phyloP scores from a whole-genome alignment of 1,140 invertebrate species.

The Neodiprion lecontei region DNA sequence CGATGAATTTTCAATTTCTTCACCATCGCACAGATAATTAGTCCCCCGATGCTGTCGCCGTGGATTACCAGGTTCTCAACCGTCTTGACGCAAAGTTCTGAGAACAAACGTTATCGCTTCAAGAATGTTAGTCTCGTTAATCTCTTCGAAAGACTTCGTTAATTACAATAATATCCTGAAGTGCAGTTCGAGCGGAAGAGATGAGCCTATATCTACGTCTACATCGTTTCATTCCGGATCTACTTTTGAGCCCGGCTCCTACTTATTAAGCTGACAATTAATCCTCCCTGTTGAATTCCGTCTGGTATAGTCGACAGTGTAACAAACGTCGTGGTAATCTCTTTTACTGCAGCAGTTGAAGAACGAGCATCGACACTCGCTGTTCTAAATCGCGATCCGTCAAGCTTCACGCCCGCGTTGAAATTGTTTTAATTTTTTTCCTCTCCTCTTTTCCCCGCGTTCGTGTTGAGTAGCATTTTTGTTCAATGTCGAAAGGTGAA shows the following conservation, averaged over 20 bases:
- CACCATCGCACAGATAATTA: no score
- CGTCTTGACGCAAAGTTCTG: not conserved
- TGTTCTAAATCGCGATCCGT: not conserved
- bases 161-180: conserved; percentile 8
- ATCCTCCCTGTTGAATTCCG: not conserved
- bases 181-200: not conserved
- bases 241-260: not conserved
- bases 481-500: not conserved
- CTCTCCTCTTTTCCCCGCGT: no score
- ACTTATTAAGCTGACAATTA: not conserved
- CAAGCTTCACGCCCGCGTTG: not conserved
- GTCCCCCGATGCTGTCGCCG: not conserved
- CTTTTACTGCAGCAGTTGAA: not conserved
- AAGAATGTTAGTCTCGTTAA: not conserved
- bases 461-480: no score
- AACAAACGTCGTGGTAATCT: not conserved
- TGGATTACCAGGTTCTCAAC: not conserved
- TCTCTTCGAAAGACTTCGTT: not conserved
- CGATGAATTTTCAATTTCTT: no score
- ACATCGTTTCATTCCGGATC: not conserved
- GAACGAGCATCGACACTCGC: not conserved
- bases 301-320: not conserved
- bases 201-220: not conserved
- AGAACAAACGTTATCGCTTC: not conserved
- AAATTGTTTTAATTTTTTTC: not conserved